Evolutionary conservation across 2,888 invertebrate species (phyloP).

Genomic region (Ennomos erosarius): DNA sequence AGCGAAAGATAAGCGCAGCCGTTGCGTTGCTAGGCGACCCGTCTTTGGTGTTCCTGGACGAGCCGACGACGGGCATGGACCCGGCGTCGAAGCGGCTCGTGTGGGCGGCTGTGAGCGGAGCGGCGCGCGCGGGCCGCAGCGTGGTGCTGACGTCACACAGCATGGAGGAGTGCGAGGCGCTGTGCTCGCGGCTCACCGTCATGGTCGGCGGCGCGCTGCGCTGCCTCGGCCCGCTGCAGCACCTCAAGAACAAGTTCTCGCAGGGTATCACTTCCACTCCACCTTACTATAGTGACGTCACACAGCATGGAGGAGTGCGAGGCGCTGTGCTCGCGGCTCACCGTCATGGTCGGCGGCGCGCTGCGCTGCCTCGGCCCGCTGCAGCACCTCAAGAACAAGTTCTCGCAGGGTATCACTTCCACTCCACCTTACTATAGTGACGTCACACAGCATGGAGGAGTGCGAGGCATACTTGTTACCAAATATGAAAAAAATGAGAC

Average conservation of each 20-base stretch:
- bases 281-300: slow-evolving; percentile 69
- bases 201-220: slow-evolving; percentile 91
- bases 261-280: slow-evolving; percentile 84
- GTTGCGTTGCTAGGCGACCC: slow-evolving; percentile 89
- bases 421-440: no score
- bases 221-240: slow-evolving; percentile 90
- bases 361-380: slow-evolving; percentile 89
- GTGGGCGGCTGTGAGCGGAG: slow-evolving; percentile 88
- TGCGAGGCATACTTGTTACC: no score
- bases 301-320: slow-evolving; percentile 93
- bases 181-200: slow-evolving; percentile 91
- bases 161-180: slow-evolving; percentile 94
- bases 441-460: no score
- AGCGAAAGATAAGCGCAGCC: slow-evolving; percentile 90
- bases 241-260: slow-evolving; percentile 81
- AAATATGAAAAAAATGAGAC: no score
- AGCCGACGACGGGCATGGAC: slow-evolving; percentile 91
- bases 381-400: slow-evolving; percentile 84
- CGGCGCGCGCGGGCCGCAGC: slow-evolving; percentile 88
- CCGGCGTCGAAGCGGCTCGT: slow-evolving; percentile 92
- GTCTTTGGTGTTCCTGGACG: slow-evolving; percentile 88
- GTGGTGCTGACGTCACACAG: slow-evolving; percentile 87
- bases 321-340: slow-evolving; percentile 90
- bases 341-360: slow-evolving; percentile 89
- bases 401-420: slow-evolving; percentile 81